Base-by-base conservation (phyloP, 2,113 vertebrate species). In the Clupea harengus region DNA sequence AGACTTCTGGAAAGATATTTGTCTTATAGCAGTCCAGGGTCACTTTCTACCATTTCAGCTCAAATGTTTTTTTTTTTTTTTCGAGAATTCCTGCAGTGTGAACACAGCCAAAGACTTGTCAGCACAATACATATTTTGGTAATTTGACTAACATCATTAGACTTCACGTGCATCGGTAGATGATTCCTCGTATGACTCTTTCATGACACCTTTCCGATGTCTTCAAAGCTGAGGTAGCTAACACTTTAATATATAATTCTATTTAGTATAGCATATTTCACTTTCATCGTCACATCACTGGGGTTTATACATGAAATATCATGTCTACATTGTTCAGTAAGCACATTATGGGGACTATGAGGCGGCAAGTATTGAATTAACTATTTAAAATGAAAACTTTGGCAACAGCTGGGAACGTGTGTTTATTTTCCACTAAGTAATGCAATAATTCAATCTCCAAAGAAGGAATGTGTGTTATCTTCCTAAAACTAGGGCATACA, bases 161-260 rank as follows among this genome's bases (percentile, higher is more conserved):
- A 39, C 72, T 39, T 78, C 72, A 17, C 4, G 28, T 78, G 13
- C 72, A 78, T 32, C 32, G 39, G 10, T 11, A 78, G 13, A 4
- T 78, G 72, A 78, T 32, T 44, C 72, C 28, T 39, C 32, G 39
- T 13, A 39, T 39, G 28, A 78, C 72, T 17, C 28, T 78, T 32
- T 78, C 25, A 72, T 72, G 11, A 25, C n/a, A 72, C n/a, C 64
- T 28, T 13, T 39, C 32, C 72, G 15, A 13, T 78, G 9, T 17
- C 67, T 75, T 15, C 67, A 75, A 44, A 78, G 32, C 64, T 67
- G 72, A 78, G 72, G 72, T 78, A 78, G 72, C 28, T 39, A 39
- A 6, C 72, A 78, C 28, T 78, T 39, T 15, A 28, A 75, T 13
- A 39, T 75, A 28, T 39, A 25, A 75, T 75, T 75, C 67, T 39